These are phyloP conservation scores for Peromyscus melanophrys DNA, from an alignment of 2,797 vertebrate species.

Conservation along the genomic window DNA sequence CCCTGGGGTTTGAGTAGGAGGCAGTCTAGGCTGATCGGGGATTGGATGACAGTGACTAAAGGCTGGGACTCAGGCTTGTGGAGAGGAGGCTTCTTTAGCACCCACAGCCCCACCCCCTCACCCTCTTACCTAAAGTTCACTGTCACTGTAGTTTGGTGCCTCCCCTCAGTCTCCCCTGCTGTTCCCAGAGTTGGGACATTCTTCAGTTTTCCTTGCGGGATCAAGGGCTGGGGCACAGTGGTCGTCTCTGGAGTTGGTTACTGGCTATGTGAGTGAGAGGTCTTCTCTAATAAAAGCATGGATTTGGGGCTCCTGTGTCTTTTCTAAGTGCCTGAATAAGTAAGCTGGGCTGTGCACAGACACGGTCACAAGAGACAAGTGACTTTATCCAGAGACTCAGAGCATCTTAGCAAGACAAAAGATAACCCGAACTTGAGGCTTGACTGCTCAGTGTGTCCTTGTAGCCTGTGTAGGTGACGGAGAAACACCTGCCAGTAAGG, in stretches of 20 bases:
- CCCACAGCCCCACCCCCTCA: background rate
- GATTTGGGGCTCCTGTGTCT: conserved; percentile 40
- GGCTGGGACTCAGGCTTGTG: background rate
- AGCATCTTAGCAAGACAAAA: conserved; percentile 12
- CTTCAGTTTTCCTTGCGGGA: background rate
- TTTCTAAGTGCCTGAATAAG: conserved; percentile 80
- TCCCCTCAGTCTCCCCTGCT: background rate
- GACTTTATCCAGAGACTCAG: conserved; percentile 36
- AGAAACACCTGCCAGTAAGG: background rate
- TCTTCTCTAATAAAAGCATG: conserved; percentile 30
- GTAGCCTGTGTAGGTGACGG: rapidly evolving
- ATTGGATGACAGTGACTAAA: background rate
- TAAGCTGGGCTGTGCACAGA: conserved; percentile 30
- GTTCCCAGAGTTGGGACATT: background rate
- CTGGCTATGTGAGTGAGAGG: background rate
- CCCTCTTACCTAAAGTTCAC: background rate
- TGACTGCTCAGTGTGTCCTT: background rate
- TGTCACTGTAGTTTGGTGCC: background rate
- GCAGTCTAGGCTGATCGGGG: background rate
- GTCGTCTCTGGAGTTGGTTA: background rate
- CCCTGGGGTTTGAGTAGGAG: background rate
- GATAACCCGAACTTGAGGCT: background rate
- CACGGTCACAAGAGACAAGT: background rate
- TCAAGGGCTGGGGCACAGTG: background rate
- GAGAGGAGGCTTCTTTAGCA: background rate